Base-by-base conservation (phyloP, 2,113 vertebrate genomes). In the Dicerorhinus sumatrensis region DNA sequence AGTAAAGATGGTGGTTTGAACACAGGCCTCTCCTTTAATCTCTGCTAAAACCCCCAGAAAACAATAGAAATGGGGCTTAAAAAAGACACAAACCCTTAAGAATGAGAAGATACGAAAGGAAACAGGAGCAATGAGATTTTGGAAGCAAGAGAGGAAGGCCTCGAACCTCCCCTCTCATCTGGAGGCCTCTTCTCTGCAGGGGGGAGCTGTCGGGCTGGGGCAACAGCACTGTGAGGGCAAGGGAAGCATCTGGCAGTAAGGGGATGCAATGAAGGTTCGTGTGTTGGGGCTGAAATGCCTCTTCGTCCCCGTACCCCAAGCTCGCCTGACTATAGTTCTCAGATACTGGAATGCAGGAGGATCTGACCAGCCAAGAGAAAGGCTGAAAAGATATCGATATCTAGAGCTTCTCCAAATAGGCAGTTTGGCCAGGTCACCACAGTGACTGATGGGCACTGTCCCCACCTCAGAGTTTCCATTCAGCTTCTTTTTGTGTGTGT, bases 151-250 rank as follows among this genome's bases (percentile, higher is more conserved):
- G 36, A 58, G 69, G 60, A 54, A 69, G 80, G 76, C 31, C 70
- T 42, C 11, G 33, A 3, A 1, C 16, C 18, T 0, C 3, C 25
- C 20, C 27, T 25, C 58, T 67, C 16, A 39, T 4, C 7, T 2
- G 11, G 33, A 80, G 69, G 27, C 29, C 2, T 29, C n/a, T 39
- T 29, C n/a, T 39, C 70, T 33, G 29, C 62, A n/a, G 21, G 36
- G 5, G 12, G 16, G 29, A 3, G 2, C 8, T 0, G 0, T 4
- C 21, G 0, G 10, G 36, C 36, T 0, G 13, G 39, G 69, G 31
- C 9, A 14, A 9, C 25, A 4, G 51, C 17, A 6, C 0, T 13
- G n/a, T 6, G 16, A 21, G 29, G 42, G 70, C 75, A 6, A 58
- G 33, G 16, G 65, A 39, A 0, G 21, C 29, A 8, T 6, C 0